These are phyloP conservation scores for Recurvirostra avosetta DNA, from an alignment of 2,113 vertebrate species.

Conservation along the genomic window DNA sequence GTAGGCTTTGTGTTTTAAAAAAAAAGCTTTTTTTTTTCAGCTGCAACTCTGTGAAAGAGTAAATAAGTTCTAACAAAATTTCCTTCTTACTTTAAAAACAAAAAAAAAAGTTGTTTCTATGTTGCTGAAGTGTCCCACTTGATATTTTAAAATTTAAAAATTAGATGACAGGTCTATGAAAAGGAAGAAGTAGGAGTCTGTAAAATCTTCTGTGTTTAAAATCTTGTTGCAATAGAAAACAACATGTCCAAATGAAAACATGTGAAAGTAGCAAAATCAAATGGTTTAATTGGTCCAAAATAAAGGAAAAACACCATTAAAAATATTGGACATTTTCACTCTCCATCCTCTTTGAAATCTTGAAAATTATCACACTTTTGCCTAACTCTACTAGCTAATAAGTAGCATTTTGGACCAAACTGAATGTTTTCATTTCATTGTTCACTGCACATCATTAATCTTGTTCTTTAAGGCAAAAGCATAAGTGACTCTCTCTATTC, in stretches of 20 bases:
- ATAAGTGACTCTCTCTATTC: neutral
- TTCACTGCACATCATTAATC: slow-evolving; percentile 41
- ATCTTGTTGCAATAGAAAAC: neutral
- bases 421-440: slow-evolving; percentile 3
- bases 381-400: neutral
- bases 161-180: neutral
- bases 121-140: neutral
- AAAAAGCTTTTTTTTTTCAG: neutral
- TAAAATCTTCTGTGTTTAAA: neutral
- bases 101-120: neutral
- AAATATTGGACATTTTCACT: neutral
- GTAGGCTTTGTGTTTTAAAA: neutral
- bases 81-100: neutral
- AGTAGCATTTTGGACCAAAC: neutral
- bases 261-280: neutral
- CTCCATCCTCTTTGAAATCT: neutral
- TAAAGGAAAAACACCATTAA: neutral
- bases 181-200: neutral
- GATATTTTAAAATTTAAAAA: neutral
- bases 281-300: neutral
- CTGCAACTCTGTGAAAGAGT: neutral
- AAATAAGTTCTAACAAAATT: neutral
- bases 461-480: slow-evolving; percentile 26
- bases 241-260: neutral
- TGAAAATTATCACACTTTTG: neutral